phyloP scores from a whole-genome alignment of 1,140 invertebrate genomes.

The Marisa cornuarietis region DNA sequence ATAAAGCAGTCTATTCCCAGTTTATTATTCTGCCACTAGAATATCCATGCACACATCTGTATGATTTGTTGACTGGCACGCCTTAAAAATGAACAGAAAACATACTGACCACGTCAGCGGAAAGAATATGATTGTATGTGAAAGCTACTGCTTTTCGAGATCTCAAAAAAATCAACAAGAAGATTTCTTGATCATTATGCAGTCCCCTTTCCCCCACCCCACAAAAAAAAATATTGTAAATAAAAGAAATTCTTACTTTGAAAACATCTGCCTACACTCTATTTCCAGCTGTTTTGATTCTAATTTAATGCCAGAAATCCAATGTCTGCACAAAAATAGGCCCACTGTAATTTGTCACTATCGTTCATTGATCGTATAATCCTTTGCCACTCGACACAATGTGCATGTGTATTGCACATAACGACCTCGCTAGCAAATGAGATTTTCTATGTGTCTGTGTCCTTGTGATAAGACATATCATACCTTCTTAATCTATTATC shows the following conservation, averaged over 20 bases:
- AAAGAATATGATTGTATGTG: too few relatives aligned
- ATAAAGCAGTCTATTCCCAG: too few relatives aligned
- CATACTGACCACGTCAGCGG: too few relatives aligned
- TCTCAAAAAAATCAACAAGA: too few relatives aligned
- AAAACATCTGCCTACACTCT: neutral
- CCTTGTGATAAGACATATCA: neutral
- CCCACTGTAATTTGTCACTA: neutral
- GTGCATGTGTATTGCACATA: neutral
- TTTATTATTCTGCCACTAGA: too few relatives aligned
- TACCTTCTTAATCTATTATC: too few relatives aligned
- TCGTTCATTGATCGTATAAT: neutral
- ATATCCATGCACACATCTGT: too few relatives aligned
- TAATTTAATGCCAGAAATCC: neutral
- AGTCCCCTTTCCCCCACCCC: too few relatives aligned
- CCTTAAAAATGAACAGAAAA: too few relatives aligned
- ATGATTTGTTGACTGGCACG: too few relatives aligned
- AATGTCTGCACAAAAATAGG: neutral
- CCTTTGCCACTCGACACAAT: neutral
- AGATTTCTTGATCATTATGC: too few relatives aligned
- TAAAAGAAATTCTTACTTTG: neutral
- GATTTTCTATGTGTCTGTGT: neutral
- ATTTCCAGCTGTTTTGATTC: neutral
- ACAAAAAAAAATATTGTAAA: neutral
- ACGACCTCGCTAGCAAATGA: neutral
- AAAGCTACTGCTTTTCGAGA: too few relatives aligned